These are phyloP conservation scores for Macrochelys suwanniensis DNA, from an alignment of 2,797 vertebrate species.

Conservation along the genomic window DNA sequence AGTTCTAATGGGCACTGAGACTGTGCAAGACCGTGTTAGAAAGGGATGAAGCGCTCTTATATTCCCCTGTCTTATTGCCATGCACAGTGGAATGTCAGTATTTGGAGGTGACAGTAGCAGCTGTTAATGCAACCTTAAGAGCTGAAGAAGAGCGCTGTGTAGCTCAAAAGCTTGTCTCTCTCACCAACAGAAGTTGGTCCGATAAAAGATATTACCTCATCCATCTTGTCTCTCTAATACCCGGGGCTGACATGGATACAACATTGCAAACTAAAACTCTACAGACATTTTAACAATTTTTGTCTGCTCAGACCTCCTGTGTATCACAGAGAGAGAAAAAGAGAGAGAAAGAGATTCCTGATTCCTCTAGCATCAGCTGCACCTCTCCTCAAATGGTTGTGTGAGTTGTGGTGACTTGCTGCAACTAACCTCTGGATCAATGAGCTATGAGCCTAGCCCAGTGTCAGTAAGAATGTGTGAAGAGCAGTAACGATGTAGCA, in stretches of 20 bases:
- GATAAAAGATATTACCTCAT: not conserved
- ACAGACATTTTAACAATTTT: not conserved
- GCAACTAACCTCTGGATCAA: not conserved
- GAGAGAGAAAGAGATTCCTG: not conserved
- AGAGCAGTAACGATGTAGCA: not conserved
- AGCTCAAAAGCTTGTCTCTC: not conserved
- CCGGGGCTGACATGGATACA: not conserved
- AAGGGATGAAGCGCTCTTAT: not conserved
- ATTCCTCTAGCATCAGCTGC: not conserved
- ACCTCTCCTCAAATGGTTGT: not conserved
- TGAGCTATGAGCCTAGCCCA: not conserved
- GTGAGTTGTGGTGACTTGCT: not conserved
- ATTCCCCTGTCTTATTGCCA: not conserved
- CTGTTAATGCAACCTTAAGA: not conserved
- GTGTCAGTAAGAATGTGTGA: not conserved
- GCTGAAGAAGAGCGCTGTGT: not conserved
- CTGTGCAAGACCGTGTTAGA: not conserved
- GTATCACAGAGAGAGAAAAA: not conserved
- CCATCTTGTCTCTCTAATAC: not conserved
- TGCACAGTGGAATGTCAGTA: not conserved
- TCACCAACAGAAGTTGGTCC: not conserved
- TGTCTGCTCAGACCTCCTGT: not conserved
- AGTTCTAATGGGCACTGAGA: not conserved
- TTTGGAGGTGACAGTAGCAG: not conserved
- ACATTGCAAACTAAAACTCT: not conserved